Evolutionary conservation across 2,113 vertebrate species (phyloP).

Genomic region (Pelusios castaneus): DNA sequence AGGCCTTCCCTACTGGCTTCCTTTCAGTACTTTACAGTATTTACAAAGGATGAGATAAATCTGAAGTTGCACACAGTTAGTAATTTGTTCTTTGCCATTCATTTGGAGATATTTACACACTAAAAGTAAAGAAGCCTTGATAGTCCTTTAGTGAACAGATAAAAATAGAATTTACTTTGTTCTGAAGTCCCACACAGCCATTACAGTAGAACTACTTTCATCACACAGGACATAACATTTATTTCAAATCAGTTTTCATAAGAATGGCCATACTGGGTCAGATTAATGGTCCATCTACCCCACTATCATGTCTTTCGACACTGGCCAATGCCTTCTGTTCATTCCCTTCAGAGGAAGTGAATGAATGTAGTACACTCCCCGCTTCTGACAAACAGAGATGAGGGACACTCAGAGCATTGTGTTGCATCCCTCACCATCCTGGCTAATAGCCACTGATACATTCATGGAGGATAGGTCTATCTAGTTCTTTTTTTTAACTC

Average conservation of each 20-base stretch:
- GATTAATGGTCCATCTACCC: background rate
- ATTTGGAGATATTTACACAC: background rate
- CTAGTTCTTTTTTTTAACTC: background rate
- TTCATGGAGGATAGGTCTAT: no score
- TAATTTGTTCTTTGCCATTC: background rate
- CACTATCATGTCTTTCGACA: background rate
- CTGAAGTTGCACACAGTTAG: background rate
- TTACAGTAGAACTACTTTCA: background rate
- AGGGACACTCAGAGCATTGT: background rate
- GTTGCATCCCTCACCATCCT: background rate
- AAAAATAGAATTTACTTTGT: background rate
- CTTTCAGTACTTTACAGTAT: rapidly evolving
- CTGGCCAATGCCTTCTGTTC: background rate
- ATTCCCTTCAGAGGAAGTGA: background rate
- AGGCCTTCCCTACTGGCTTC: no score
- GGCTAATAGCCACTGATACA: background rate
- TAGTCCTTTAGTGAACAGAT: background rate
- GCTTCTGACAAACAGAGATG: background rate
- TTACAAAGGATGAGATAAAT: rapidly evolving
- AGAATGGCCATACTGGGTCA: background rate
- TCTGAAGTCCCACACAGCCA: background rate
- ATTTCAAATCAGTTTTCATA: background rate
- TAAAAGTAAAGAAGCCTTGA: background rate
- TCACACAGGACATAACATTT: background rate
- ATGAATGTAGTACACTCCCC: background rate